Evolutionary conservation across 2,113 vertebrate species (phyloP), one percentile per base, ranked within the genome.

Genomic region (Microtus pennsylvanicus): DNA sequence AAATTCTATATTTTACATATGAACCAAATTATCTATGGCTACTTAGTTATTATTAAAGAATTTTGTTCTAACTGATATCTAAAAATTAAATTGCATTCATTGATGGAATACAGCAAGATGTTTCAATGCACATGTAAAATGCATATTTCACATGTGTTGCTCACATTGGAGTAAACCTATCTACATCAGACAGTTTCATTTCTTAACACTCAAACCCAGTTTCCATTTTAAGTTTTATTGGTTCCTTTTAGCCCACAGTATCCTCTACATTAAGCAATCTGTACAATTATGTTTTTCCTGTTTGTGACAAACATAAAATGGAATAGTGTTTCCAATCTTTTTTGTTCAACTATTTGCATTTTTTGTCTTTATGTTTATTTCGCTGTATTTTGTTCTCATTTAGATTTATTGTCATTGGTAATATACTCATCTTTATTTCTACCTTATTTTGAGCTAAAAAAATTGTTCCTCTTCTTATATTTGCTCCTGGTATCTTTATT

Each of bases 391-490:
- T 89, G 65, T 93, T 52, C 1, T 90, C 87, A 65, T 86, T 90
- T 90, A 74, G 17, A 93, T 88, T 94, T 90, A 78, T 63, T 85
- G 17, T 75, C 77, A 91, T 88, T 94, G 83, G 21, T 26, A 93
- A 75, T n/a, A 83, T 33, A 58, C 12, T 83, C 69, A 90, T 16
- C 7, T 16, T 87, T 74, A 63, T n/a, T 92, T 74, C 28, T 94
- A 52, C 6, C 11, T 47, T 80, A 70, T 58, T 91, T 63, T 52
- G n/a, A 94, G 28, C 16, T 87, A 87, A 77, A 78, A 87, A 78
- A 28, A 58, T 35, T 94, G 14, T 82, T 22, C 33, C 35, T n/a
- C 12, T 87, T n/a, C 12, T 87, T 72, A 58, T 78, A 16, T 89
- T 86, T 81, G 30, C 35, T 87, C 69, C 87, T 50, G 26, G 22